Evolutionary conservation across 2,888 invertebrate species (phyloP).

Genomic region (Stenotaenia linearis): DNA sequence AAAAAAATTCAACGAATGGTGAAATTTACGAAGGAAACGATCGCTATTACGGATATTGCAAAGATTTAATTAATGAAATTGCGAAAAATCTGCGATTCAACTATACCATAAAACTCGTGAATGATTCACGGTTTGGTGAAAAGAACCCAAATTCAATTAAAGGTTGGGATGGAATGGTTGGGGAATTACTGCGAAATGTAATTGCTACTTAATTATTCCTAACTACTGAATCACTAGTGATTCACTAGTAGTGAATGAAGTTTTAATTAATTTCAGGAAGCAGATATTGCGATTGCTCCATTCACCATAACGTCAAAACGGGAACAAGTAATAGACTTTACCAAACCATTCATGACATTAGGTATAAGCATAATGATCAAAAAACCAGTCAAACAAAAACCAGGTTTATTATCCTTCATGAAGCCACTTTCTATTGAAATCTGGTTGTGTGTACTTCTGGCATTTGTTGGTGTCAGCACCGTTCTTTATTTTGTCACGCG

Average conservation of each 20-base stretch:
- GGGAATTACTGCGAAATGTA: slow-evolving; percentile 79
- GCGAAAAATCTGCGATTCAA: slow-evolving; percentile 73
- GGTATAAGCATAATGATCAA: slow-evolving; percentile 94
- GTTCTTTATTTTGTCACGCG: slow-evolving; percentile 93
- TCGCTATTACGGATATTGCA: slow-evolving; percentile 82
- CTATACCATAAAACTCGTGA: slow-evolving; percentile 77
- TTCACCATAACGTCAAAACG: slow-evolving; percentile 93
- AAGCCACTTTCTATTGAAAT: slow-evolving; percentile 95
- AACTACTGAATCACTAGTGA: background rate
- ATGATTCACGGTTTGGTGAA: slow-evolving; percentile 76
- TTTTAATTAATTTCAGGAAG: slow-evolving; percentile 62
- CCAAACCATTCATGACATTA: slow-evolving; percentile 94
- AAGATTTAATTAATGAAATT: slow-evolving; percentile 79
- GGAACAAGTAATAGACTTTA: slow-evolving; percentile 92
- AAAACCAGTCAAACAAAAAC: slow-evolving; percentile 81
- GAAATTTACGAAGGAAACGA: slow-evolving; percentile 65
- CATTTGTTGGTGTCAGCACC: slow-evolving; percentile 93
- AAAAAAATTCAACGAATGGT: slow-evolving; percentile 60
- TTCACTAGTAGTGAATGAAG: too few relatives aligned
- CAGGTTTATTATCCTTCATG: slow-evolving; percentile 95
- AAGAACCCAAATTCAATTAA: slow-evolving; percentile 67
- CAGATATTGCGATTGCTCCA: slow-evolving; percentile 90
- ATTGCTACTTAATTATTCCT: slow-evolving; percentile 43
- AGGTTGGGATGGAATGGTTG: slow-evolving; percentile 82
- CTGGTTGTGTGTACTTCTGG: slow-evolving; percentile 82